Evolutionary conservation across 92 coral and sea anemone genomes (phyloP).

Genomic region (Blastomussa wellsi): DNA sequence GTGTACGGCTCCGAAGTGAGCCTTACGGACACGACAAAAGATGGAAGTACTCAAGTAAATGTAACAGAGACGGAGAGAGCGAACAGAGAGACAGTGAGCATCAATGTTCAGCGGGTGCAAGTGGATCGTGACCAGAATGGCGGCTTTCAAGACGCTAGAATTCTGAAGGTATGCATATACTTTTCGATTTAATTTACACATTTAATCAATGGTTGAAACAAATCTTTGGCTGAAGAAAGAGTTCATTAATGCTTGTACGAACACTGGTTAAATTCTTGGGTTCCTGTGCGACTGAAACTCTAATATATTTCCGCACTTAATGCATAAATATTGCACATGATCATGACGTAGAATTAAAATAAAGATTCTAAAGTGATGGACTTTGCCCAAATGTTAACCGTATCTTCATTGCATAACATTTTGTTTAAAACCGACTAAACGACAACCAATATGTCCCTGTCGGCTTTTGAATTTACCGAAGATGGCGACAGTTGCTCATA

Average conservation of each 20-base stretch:
- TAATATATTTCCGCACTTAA: background rate
- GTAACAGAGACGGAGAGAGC: constrained; percentile 51
- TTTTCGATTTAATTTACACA: background rate
- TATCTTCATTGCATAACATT: background rate
- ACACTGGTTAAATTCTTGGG: background rate
- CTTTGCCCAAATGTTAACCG: background rate
- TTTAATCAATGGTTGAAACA: background rate
- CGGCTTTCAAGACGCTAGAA: constrained; percentile 65
- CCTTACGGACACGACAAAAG: constrained; percentile 1
- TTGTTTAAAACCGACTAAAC: background rate
- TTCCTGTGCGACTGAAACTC: background rate
- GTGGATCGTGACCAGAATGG: constrained; percentile 68
- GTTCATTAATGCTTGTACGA: background rate
- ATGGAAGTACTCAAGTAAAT: constrained; percentile 37
- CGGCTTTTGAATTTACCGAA: background rate
- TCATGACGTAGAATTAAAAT: constrained; percentile 25
- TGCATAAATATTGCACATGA: background rate
- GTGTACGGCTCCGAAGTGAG: constrained; percentile 23
- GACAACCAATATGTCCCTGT: no score
- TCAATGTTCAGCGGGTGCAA: constrained; percentile 49
- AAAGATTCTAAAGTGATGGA: background rate
- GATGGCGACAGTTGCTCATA: background rate
- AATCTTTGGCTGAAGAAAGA: background rate
- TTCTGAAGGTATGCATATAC: constrained; percentile 47
- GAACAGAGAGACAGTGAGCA: constrained; percentile 51